Percentiles rank a stretch among this genome's conserved stretches.
Conservation (phyloP, 1,140 invertebrate species). For the Drosophila ironensis region DNA sequence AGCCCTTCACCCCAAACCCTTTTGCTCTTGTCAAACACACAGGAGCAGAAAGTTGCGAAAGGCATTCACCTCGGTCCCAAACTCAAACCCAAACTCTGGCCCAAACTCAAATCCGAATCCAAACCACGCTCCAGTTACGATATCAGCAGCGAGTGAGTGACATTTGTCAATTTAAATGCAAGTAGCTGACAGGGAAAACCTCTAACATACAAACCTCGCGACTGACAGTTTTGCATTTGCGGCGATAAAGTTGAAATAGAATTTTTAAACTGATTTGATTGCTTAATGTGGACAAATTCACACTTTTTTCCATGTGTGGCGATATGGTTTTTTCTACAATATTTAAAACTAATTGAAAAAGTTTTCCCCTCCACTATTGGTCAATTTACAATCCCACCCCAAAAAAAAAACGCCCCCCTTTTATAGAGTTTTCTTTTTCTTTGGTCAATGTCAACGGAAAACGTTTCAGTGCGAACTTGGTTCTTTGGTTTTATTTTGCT, state of each 20-base stretch:
- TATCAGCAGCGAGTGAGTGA: slow-evolving; percentile 48
- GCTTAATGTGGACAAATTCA: slow-evolving; percentile 4
- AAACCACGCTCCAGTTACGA: slow-evolving; percentile 21
- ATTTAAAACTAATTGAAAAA: slow-evolving; percentile 59
- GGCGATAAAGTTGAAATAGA: slow-evolving; percentile 31
- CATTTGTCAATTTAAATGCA: slow-evolving; percentile 56
- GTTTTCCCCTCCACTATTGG: slow-evolving; percentile 10
- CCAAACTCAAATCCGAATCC: neutral
- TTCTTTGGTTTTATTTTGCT: slow-evolving; percentile 6
- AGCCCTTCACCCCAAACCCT: neutral
- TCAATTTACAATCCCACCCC: neutral
- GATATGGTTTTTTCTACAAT: neutral
- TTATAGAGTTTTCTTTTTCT: slow-evolving; percentile 10
- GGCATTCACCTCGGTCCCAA: slow-evolving; percentile 15
- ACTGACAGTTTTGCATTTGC: slow-evolving; percentile 24
- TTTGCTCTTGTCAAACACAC: neutral
- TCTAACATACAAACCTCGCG: slow-evolving; percentile 5
- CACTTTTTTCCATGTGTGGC: neutral
- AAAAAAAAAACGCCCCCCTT: slow-evolving; percentile 13
- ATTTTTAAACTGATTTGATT: slow-evolving; percentile 15
- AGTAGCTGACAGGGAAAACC: slow-evolving; percentile 18
- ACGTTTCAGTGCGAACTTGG: slow-evolving; percentile 8
- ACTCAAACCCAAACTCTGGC: neutral
- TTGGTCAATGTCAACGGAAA: slow-evolving; percentile 21
- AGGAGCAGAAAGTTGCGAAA: slow-evolving; percentile 18